A percentile compares a stretch with the other conserved stretches of the same genome.
Evolutionary conservation across 1,140 invertebrate genomes (phyloP).

Genomic region (Drosophila bipectinata): DNA sequence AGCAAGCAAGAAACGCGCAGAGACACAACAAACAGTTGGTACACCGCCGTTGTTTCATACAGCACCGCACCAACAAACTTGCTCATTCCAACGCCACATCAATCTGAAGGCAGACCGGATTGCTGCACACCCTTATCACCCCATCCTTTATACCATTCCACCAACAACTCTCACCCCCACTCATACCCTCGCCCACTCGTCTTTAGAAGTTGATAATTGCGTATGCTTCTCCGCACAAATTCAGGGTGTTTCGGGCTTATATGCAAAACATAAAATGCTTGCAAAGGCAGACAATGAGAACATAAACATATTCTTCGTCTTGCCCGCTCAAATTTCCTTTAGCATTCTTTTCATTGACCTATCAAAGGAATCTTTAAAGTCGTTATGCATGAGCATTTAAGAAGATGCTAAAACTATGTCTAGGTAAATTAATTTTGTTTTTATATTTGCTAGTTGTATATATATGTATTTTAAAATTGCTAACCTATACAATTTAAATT

Average conservation of each 20-base stretch:
- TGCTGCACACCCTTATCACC: slow-evolving; percentile 15
- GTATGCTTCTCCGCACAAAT: slow-evolving; percentile 33
- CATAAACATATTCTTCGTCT: slow-evolving; percentile 6
- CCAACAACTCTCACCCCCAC: slow-evolving; percentile 7
- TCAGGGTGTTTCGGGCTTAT: slow-evolving; percentile 37
- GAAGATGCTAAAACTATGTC: slow-evolving; percentile 10
- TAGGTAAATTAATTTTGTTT: not conserved
- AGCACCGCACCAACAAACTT: slow-evolving; percentile 1
- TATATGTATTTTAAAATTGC: too few relatives aligned
- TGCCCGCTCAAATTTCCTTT: not conserved
- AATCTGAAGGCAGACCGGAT: slow-evolving; percentile 31
- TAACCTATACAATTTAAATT: not conserved
- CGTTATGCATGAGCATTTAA: slow-evolving; percentile 30
- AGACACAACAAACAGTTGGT: slow-evolving; percentile 51
- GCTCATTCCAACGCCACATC: slow-evolving; percentile 11
- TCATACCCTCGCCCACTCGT: slow-evolving; percentile 27
- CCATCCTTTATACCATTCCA: not conserved
- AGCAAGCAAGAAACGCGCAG: slow-evolving; percentile 34
- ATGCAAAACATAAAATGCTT: slow-evolving; percentile 52
- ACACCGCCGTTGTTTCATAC: slow-evolving; percentile 10
- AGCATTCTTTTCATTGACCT: not conserved
- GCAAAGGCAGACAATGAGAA: slow-evolving; percentile 39
- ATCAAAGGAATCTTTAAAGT: not conserved
- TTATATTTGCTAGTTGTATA: too few relatives aligned
- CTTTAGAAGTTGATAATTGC: slow-evolving; percentile 42